A percentile compares a stretch with the other conserved stretches of the same genome.
phyloP scores from a whole-genome alignment of 2,113 vertebrate species.

The Hemiprocne comata region DNA sequence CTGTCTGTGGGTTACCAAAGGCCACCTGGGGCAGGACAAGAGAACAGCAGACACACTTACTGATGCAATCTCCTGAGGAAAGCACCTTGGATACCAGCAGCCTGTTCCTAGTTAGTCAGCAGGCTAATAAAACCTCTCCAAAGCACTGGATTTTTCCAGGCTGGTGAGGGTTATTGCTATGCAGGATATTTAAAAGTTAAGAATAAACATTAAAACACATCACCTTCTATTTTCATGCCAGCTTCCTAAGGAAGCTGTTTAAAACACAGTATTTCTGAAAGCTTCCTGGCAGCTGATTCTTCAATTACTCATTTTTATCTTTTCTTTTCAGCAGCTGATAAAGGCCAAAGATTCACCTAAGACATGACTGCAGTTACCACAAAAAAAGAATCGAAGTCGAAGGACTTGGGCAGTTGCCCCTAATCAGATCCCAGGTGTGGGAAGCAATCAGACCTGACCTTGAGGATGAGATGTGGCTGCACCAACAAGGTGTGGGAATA shows the following conservation, averaged over 20 bases:
- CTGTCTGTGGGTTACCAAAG: background rate
- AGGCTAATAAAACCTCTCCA: background rate
- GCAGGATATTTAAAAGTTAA: background rate
- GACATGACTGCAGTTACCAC: background rate
- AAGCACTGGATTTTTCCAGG: background rate
- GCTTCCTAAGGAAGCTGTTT: background rate
- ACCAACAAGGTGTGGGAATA: background rate
- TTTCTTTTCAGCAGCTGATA: background rate
- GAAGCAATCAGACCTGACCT: background rate
- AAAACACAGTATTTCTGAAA: background rate
- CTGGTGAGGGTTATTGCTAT: background rate
- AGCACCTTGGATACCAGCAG: background rate
- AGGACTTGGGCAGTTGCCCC: background rate
- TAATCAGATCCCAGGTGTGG: background rate
- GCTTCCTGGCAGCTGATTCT: background rate
- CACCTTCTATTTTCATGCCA: background rate
- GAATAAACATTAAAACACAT: background rate
- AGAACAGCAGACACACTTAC: background rate
- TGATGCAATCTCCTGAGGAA: background rate
- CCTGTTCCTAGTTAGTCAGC: background rate
- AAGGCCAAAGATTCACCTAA: background rate
- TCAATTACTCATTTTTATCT: background rate
- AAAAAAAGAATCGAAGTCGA: background rate
- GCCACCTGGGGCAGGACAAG: background rate
- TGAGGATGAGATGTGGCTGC: background rate